Evolutionary conservation across 2,888 invertebrate species (phyloP).

Genomic region (Drosophila phalerata): DNA sequence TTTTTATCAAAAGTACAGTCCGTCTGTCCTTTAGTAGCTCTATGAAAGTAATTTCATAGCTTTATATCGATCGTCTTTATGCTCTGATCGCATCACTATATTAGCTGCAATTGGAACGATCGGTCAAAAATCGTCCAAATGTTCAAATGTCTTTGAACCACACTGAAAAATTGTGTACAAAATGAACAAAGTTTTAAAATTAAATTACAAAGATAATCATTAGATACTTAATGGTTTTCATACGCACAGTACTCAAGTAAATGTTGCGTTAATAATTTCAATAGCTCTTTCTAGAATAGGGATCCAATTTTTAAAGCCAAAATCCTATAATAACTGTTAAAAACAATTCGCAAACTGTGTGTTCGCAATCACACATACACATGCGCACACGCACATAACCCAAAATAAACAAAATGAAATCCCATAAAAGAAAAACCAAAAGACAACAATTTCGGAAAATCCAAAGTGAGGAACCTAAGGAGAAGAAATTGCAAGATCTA

Average conservation of each 20-base stretch:
- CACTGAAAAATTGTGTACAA: too few species aligned
- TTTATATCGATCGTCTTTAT: too few species aligned
- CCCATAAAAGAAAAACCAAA: constrained; percentile 30
- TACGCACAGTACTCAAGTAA: not conserved
- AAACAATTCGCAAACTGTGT: constrained; percentile 44
- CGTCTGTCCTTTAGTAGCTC: too few species aligned
- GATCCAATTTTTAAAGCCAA: constrained; percentile 30
- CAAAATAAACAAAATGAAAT: constrained; percentile 58
- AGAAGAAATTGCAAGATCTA: constrained; percentile 34
- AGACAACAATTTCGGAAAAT: constrained; percentile 33
- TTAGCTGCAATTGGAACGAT: too few species aligned
- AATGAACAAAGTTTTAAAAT: too few species aligned
- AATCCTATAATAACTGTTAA: constrained; percentile 55
- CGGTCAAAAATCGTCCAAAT: too few species aligned
- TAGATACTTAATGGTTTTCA: constrained; percentile 1
- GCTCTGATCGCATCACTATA: too few species aligned
- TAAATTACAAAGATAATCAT: constrained; percentile 4
- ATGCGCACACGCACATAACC: constrained; percentile 8
- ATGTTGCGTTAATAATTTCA: constrained; percentile 18
- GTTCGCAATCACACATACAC: constrained; percentile 1
- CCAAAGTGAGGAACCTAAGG: constrained; percentile 19
- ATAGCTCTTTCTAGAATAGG: constrained; percentile 6
- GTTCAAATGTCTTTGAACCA: too few species aligned
- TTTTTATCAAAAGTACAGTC: too few species aligned
- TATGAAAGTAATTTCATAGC: too few species aligned